These are phyloP conservation scores for Manis javanica DNA, from an alignment of 2,797 vertebrate species.

Conservation along the genomic window DNA sequence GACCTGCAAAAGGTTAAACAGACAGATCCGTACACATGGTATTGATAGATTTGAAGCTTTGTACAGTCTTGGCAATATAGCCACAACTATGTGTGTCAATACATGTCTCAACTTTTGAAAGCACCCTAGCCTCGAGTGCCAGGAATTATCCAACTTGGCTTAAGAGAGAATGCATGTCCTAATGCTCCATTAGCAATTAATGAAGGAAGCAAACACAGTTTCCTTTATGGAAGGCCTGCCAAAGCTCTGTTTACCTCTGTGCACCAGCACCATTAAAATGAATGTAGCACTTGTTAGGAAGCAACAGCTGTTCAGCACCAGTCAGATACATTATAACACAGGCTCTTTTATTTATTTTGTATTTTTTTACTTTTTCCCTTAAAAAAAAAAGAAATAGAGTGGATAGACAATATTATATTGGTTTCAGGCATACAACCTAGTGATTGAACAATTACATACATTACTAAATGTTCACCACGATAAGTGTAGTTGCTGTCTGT, in stretches of 20 bases:
- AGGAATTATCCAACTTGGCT: slow-evolving; percentile 79
- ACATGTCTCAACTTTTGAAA: slow-evolving; percentile 73
- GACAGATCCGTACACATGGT: background rate
- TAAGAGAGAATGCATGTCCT: slow-evolving; percentile 45
- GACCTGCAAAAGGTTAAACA: background rate
- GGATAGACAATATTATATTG: too few relatives aligned
- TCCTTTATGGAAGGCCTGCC: slow-evolving; percentile 71
- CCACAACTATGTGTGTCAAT: slow-evolving; percentile 54
- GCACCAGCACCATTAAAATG: slow-evolving; percentile 66
- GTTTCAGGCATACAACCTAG: too few relatives aligned
- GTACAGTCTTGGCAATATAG: slow-evolving; percentile 24
- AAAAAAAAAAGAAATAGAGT: too few relatives aligned
- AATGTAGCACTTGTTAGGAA: slow-evolving; percentile 74
- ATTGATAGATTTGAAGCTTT: background rate
- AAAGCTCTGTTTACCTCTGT: slow-evolving; percentile 76
- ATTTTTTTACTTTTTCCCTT: too few relatives aligned
- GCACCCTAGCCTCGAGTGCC: slow-evolving; percentile 64
- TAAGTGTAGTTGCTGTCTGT: too few relatives aligned
- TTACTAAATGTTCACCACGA: too few relatives aligned
- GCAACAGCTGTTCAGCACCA: slow-evolving; percentile 73
- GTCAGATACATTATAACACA: slow-evolving; percentile 65
- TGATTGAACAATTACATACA: too few relatives aligned
- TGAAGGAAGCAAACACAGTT: slow-evolving; percentile 79
- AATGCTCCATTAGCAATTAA: slow-evolving; percentile 80
- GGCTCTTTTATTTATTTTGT: slow-evolving; percentile 19